Conservation (phyloP, 2,888 invertebrate genomes). For the Drosophila setosimentum region DNA sequence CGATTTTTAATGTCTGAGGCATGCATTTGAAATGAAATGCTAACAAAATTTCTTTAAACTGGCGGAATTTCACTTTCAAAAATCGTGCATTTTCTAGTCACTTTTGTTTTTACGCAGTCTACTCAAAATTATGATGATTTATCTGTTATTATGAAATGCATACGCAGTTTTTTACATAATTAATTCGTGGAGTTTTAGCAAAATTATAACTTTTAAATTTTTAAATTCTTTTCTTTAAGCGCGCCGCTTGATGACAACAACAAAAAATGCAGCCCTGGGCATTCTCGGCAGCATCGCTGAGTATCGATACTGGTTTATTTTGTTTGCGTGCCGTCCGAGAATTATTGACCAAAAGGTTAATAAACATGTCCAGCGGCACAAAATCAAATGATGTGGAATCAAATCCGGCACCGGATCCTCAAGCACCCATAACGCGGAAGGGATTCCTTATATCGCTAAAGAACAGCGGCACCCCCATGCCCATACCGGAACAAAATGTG, state of each 20-base stretch:
- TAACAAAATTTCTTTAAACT: conserved; percentile 74
- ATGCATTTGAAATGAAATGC: conserved; percentile 68
- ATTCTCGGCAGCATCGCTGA: conserved; percentile 27
- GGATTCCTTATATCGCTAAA: conserved; percentile 93
- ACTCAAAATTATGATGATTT: conserved; percentile 29
- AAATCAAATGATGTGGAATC: conserved; percentile 70
- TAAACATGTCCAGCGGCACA: conserved; percentile 58
- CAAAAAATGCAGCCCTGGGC: conserved; percentile 38
- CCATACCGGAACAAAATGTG: conserved; percentile 93
- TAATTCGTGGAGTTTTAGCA: conserved; percentile 5
- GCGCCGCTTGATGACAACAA: conserved; percentile 4
- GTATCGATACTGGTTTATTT: conserved; percentile 47
- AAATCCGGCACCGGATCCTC: conserved; percentile 87
- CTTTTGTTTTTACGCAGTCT: conserved; percentile 44
- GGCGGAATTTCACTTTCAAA: conserved; percentile 77
- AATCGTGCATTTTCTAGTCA: conserved; percentile 67
- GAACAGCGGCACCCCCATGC: conserved; percentile 93
- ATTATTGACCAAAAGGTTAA: conserved; percentile 12
- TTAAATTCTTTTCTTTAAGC: conserved; percentile 23
- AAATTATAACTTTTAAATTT: neutral
- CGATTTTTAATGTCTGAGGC: conserved; percentile 62
- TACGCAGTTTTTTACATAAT: conserved; percentile 46
- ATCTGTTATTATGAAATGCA: conserved; percentile 58
- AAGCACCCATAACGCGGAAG: conserved; percentile 92
- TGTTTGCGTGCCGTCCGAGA: conserved; percentile 21